phyloP scores from a whole-genome alignment of 2,113 vertebrate species.

The Dasypus novemcinctus region DNA sequence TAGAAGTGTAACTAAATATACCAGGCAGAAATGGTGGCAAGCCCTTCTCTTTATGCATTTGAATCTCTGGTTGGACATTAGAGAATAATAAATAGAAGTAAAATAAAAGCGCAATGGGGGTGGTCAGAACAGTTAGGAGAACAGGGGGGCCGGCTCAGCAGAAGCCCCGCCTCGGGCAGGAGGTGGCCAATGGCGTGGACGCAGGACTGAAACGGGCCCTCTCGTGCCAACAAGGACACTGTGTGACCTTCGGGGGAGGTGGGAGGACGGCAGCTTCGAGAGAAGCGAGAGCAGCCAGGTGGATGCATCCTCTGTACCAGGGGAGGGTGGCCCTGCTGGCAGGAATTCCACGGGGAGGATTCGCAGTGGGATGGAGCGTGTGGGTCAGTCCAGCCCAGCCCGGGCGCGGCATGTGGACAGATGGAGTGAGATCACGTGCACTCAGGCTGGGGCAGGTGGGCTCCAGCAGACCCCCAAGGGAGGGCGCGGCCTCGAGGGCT shows the following conservation, averaged over 20 bases:
- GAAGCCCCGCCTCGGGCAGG: too few relatives aligned
- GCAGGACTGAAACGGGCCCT: background rate
- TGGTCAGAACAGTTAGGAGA: background rate
- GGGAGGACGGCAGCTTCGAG: too few relatives aligned
- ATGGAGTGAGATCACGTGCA: too few relatives aligned
- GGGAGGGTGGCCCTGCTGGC: too few relatives aligned
- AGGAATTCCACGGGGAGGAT: rapidly evolving
- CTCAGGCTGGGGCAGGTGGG: background rate
- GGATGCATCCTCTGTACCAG: too few relatives aligned
- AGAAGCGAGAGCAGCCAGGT: too few relatives aligned
- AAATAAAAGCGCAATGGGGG: background rate
- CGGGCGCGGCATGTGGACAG: too few relatives aligned
- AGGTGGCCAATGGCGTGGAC: too few relatives aligned
- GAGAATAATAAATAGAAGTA: background rate
- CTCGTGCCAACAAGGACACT: too few relatives aligned
- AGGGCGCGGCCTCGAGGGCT: background rate
- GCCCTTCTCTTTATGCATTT: background rate
- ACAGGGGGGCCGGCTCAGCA: too few relatives aligned
- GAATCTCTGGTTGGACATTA: background rate
- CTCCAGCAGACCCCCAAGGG: background rate
- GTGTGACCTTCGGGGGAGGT: background rate
- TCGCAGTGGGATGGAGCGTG: background rate
- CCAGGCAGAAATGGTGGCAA: background rate
- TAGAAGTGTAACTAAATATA: too few relatives aligned
- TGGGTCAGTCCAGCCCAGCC: too few relatives aligned